These are phyloP conservation scores for Agonopterix subpropinquella DNA, from an alignment of 2,888 invertebrate genomes.

Conservation along the genomic window DNA sequence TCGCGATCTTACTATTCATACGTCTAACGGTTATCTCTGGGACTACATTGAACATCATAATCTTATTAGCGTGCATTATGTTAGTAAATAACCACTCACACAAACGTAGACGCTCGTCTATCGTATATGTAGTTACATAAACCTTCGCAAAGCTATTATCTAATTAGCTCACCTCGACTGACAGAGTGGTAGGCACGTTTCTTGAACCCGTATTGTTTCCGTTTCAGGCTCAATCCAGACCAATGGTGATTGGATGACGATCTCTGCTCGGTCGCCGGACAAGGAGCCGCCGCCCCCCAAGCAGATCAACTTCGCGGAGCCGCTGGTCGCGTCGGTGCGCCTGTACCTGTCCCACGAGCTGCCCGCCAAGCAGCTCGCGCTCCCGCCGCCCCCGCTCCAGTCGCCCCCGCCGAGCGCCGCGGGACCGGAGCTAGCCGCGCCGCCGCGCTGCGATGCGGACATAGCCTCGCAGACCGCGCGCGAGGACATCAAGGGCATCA, in stretches of 20 bases:
- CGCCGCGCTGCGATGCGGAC: conserved; percentile 53
- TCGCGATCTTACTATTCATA: too few species aligned
- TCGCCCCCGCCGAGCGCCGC: conserved; percentile 18
- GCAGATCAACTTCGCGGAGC: conserved; percentile 62
- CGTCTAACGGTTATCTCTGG: too few species aligned
- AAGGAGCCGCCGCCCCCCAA: conserved; percentile 57
- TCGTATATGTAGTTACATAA: too few species aligned
- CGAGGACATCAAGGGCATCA: conserved; percentile 65
- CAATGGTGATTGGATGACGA: conserved; percentile 73
- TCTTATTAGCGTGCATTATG: too few species aligned
- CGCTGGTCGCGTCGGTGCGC: conserved; percentile 66
- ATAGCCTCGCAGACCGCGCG: conserved; percentile 56
- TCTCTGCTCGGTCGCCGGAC: conserved; percentile 60
- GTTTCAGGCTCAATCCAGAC: conserved; percentile 65
- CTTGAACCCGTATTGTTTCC: conserved; percentile 5
- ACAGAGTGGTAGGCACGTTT: too few species aligned
- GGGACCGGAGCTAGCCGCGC: conserved; percentile 19
- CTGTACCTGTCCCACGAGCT: conserved; percentile 61
- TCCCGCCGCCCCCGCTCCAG: conserved; percentile 24
- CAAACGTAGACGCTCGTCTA: too few species aligned
- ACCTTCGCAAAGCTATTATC: too few species aligned
- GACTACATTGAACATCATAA: too few species aligned
- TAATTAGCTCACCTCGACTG: too few species aligned
- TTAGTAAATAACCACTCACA: too few species aligned
- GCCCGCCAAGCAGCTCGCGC: conserved; percentile 52